phyloP scores from a whole-genome alignment of 1,140 invertebrate genomes.

The Zaprionus africanus region DNA sequence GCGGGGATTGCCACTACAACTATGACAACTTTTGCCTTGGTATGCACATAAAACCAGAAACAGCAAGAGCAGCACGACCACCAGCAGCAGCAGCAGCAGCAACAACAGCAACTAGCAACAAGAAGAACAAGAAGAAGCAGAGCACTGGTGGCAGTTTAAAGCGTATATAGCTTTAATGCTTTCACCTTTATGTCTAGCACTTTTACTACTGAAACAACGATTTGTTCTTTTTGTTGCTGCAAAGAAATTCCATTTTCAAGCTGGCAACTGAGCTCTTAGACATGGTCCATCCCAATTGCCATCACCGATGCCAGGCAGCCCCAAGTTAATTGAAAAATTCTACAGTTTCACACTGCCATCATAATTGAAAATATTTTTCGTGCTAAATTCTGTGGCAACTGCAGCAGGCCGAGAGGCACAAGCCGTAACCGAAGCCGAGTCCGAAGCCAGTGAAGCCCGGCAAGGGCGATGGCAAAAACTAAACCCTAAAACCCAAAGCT shows the following conservation, averaged over 20 bases:
- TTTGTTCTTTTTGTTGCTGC: conserved; percentile 54
- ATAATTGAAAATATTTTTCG: conserved; percentile 81
- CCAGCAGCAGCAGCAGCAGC: conserved; percentile 27
- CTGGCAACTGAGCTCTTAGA: conserved; percentile 40
- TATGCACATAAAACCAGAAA: conserved; percentile 64
- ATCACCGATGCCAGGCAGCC: conserved; percentile 25
- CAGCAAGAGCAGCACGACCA: not conserved
- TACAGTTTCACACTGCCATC: conserved; percentile 75
- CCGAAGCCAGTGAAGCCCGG: not conserved
- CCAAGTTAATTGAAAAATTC: conserved; percentile 79
- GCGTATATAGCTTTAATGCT: conserved; percentile 79
- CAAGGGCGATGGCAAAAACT: conserved; percentile 1
- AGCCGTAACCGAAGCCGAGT: no score
- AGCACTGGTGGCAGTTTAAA: conserved; percentile 63
- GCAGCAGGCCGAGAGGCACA: conserved; percentile 14
- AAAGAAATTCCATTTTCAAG: conserved; percentile 68
- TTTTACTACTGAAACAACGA: conserved; percentile 64
- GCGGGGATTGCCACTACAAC: conserved; percentile 60
- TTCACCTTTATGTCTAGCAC: conserved; percentile 79
- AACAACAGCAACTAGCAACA: conserved; percentile 47
- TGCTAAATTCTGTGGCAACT: conserved; percentile 61
- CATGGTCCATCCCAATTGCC: not conserved
- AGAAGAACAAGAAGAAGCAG: conserved; percentile 20
- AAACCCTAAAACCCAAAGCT: conserved; percentile 42
- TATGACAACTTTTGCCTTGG: conserved; percentile 77